phyloP scores from a whole-genome alignment of 2,113 vertebrate genomes.

The Myiozetetes cayanensis region DNA sequence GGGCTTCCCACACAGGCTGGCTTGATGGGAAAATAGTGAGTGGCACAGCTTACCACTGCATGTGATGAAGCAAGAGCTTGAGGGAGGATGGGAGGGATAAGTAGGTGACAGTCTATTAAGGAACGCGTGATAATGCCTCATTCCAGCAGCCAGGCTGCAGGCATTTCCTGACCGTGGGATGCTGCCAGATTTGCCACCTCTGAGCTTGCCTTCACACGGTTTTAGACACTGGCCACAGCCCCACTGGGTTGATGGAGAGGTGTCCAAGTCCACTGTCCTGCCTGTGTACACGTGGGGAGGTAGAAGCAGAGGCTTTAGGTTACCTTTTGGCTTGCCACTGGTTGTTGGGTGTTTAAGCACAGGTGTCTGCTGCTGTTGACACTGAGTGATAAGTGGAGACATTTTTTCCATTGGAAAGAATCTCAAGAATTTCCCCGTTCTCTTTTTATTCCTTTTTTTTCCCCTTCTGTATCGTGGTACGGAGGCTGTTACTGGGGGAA shows the following conservation, averaged over 20 bases:
- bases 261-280: not conserved
- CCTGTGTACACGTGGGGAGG: rapidly evolving
- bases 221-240: rapidly evolving
- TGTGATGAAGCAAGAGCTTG: not conserved
- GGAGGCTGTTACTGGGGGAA: not conserved
- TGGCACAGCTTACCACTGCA: not conserved
- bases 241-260: rapidly evolving
- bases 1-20: not conserved
- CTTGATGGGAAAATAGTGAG: rapidly evolving
- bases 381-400: slow-evolving; percentile 61
- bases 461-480: not conserved
- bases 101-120: not conserved
- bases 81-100: not conserved
- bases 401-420: slow-evolving; percentile 71
- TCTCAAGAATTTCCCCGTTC: slow-evolving; percentile 64
- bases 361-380: slow-evolving; percentile 63
- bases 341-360: slow-evolving; percentile 2
- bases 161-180: not conserved
- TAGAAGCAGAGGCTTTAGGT: not conserved
- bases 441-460: slow-evolving; percentile 31
- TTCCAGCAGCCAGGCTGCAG: not conserved
- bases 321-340: slow-evolving; percentile 28
- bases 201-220: not conserved
- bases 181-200: not conserved
- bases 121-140: rapidly evolving